These are phyloP conservation scores for Haliclona indistincta DNA, from an alignment of 37 sponge, comb jelly and placozoan species.

Conservation along the genomic window DNA sequence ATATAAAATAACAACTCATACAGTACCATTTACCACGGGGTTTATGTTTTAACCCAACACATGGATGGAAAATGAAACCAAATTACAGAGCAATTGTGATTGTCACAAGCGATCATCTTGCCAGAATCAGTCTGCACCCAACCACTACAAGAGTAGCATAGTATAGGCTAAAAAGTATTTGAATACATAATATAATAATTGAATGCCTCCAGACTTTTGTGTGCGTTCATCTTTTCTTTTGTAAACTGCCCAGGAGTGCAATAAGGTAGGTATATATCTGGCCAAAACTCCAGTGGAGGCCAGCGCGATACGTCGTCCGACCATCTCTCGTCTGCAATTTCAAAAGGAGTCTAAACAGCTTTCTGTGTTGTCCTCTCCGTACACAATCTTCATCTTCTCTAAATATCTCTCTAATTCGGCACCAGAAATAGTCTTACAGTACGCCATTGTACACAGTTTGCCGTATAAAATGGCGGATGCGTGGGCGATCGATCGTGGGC, in stretches of 20 bases:
- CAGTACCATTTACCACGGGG: conserved; percentile 3
- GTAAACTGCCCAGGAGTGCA: conserved; percentile 4
- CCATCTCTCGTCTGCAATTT: conserved; percentile 4
- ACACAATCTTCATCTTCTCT: too few relatives aligned
- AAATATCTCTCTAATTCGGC: too few relatives aligned
- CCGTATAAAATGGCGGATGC: too few relatives aligned
- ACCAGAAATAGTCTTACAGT: too few relatives aligned
- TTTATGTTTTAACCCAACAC: background rate
- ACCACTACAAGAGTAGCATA: too few relatives aligned
- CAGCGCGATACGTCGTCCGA: conserved; percentile 9
- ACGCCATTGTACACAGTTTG: too few relatives aligned
- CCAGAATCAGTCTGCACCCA: conserved; percentile 12
- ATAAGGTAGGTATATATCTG: conserved; percentile 2
- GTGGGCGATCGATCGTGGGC: too few relatives aligned
- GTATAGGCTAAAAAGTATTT: too few relatives aligned
- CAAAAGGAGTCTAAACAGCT: too few relatives aligned
- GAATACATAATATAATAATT: conserved; percentile 13
- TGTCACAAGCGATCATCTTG: conserved; percentile 1
- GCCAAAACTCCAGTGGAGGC: conserved; percentile 1
- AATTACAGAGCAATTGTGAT: background rate
- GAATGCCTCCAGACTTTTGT: conserved; percentile 16
- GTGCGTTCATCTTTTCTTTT: conserved; percentile 9
- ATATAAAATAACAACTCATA: too few relatives aligned
- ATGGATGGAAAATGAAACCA: conserved; percentile 3
- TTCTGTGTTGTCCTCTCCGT: too few relatives aligned